Percentiles rank a stretch among this genome's conserved stretches.
phyloP scores from a whole-genome alignment of 2,797 vertebrate species.

The Gambusia yucatana region DNA sequence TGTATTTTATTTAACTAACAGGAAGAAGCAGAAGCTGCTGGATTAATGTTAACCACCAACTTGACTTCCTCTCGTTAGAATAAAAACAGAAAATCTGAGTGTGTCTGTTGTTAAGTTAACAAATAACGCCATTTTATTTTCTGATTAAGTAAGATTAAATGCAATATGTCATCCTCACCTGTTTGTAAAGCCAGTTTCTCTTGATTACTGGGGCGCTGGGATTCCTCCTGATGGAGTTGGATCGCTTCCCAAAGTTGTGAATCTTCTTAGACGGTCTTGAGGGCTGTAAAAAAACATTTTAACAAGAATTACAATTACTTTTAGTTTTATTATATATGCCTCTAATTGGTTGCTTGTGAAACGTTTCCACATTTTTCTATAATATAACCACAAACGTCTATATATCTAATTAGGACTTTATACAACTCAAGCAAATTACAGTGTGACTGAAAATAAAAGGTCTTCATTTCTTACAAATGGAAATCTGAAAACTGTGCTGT shows the following conservation, averaged over 20 bases:
- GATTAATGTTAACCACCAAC: no score
- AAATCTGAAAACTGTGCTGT: not conserved
- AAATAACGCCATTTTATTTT: not conserved
- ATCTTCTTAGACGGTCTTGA: conserved; percentile 95
- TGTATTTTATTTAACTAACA: no score
- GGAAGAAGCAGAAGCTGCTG: no score
- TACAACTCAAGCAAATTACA: not conserved
- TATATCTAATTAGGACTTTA: not conserved
- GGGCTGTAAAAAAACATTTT: conserved; percentile 79
- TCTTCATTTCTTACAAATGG: not conserved
- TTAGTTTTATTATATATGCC: not conserved
- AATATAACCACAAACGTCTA: not conserved
- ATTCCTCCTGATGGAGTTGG: conserved; percentile 97
- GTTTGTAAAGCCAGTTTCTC: conserved; percentile 97
- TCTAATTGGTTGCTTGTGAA: not conserved
- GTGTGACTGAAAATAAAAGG: not conserved
- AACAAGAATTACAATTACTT: not conserved
- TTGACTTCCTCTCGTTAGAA: no score
- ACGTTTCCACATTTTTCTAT: not conserved
- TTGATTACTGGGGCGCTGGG: conserved; percentile 91
- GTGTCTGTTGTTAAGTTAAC: not conserved
- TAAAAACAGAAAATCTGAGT: not conserved
- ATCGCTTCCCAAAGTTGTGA: conserved; percentile 98
- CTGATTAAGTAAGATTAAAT: not conserved
- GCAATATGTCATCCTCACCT: conserved; percentile 79